These are phyloP conservation scores for Macrochelys suwanniensis DNA, from an alignment of 2,797 vertebrate genomes.

Conservation along the genomic window DNA sequence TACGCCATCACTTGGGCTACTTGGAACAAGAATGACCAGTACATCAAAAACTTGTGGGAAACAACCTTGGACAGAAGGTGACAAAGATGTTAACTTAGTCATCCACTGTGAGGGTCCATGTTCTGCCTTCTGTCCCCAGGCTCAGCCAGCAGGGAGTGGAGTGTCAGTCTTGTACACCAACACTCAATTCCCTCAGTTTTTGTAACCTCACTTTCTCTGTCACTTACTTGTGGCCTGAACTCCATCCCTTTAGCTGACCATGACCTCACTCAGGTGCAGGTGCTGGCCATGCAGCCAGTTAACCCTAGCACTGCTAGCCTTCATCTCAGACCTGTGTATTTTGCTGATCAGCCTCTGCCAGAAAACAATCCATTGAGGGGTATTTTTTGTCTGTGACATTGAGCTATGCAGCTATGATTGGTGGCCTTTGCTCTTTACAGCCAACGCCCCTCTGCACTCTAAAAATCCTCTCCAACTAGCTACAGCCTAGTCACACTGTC, in stretches of 20 bases:
- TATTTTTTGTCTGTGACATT: accelerated
- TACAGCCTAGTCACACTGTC: neutral
- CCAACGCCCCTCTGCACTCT: accelerated
- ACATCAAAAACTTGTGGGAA: neutral
- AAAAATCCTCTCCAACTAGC: neutral
- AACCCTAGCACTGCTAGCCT: accelerated
- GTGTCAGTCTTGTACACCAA: neutral
- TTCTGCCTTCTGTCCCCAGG: neutral
- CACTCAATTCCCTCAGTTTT: neutral
- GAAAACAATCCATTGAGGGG: accelerated
- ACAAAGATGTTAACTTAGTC: too few species aligned
- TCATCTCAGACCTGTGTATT: neutral
- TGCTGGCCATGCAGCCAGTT: neutral
- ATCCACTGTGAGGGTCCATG: neutral
- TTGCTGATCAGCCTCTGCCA: too few species aligned
- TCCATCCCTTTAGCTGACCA: neutral
- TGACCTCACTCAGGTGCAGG: neutral
- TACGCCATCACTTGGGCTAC: neutral
- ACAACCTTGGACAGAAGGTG: neutral
- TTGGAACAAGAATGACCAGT: accelerated
- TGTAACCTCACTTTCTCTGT: neutral
- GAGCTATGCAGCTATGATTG: neutral
- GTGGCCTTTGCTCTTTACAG: neutral
- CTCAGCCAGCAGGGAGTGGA: neutral
- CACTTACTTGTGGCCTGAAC: accelerated